A percentile compares a stretch with the other conserved stretches of the same genome.
Evolutionary conservation across 2,113 vertebrate genomes (phyloP).

Genomic region (Atractosteus spatula): DNA sequence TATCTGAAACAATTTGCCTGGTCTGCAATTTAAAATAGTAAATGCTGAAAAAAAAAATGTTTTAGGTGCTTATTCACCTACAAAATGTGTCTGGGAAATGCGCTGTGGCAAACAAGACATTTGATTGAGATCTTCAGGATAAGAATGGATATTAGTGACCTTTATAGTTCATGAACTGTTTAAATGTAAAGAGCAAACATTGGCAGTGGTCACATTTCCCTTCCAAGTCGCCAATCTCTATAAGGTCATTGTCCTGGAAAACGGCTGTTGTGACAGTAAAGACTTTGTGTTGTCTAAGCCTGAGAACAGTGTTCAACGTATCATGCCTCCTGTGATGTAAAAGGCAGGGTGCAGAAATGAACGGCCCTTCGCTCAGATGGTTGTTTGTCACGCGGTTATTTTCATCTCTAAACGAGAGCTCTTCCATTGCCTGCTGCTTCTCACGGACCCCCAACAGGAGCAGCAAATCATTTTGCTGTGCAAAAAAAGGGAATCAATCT

Average conservation of each 20-base stretch:
- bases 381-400: neutral
- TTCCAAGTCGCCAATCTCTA: neutral
- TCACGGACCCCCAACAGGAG: conserved; percentile 4
- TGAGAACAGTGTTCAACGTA: neutral
- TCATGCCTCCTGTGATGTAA: conserved; percentile 4
- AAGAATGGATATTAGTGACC: too few species aligned
- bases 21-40: too few species aligned
- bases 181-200: too few species aligned
- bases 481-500: neutral
- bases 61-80: too few species aligned
- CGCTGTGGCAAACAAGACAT: too few species aligned
- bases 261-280: too few species aligned
- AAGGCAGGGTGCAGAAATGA: conserved; percentile 7
- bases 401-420: neutral
- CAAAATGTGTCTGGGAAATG: too few species aligned
- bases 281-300: neutral
- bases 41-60: too few species aligned
- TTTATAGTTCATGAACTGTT: too few species aligned
- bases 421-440: neutral
- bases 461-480: conserved; percentile 16
- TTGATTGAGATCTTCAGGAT: too few species aligned
- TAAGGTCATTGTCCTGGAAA: too few species aligned
- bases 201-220: neutral
- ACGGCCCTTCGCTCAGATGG: neutral
- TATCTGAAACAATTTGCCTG: too few species aligned